Evolutionary conservation across 2,797 vertebrate species (phyloP).

Genomic region (Poecile montanus): DNA sequence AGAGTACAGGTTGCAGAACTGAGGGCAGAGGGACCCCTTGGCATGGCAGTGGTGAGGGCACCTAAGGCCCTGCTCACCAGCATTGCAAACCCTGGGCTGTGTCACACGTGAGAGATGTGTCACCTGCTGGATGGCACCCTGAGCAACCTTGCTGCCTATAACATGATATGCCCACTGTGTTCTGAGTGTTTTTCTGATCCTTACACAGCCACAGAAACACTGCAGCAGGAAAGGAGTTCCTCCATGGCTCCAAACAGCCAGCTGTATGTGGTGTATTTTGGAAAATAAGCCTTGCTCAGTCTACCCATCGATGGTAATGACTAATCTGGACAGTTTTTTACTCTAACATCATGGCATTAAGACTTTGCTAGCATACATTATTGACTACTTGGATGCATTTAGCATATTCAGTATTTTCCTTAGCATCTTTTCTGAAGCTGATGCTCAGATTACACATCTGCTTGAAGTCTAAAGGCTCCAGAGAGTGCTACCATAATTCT

Average conservation of each 20-base stretch:
- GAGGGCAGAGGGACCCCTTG: rapidly evolving
- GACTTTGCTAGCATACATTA: not conserved
- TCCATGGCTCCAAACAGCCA: not conserved
- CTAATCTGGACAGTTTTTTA: not conserved
- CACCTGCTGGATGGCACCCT: not conserved
- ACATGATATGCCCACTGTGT: too few relatives aligned
- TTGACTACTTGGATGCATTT: not conserved
- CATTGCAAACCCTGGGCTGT: not conserved
- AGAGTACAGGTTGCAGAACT: not conserved
- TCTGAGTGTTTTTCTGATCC: not conserved
- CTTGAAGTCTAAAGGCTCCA: not conserved
- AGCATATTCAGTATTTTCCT: not conserved
- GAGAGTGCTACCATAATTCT: not conserved
- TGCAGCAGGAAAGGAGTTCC: not conserved
- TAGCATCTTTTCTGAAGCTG: not conserved
- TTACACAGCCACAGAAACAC: not conserved
- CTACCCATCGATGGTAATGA: not conserved
- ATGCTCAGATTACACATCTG: not conserved
- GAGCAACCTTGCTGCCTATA: rapidly evolving
- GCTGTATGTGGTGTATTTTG: not conserved
- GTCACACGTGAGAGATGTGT: not conserved
- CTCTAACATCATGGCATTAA: not conserved
- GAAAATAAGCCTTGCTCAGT: not conserved
- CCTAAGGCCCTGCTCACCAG: not conserved
- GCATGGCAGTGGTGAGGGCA: not conserved